phyloP scores from a whole-genome alignment of 2,113 vertebrate genomes.

The Pangasianodon hypophthalmus region DNA sequence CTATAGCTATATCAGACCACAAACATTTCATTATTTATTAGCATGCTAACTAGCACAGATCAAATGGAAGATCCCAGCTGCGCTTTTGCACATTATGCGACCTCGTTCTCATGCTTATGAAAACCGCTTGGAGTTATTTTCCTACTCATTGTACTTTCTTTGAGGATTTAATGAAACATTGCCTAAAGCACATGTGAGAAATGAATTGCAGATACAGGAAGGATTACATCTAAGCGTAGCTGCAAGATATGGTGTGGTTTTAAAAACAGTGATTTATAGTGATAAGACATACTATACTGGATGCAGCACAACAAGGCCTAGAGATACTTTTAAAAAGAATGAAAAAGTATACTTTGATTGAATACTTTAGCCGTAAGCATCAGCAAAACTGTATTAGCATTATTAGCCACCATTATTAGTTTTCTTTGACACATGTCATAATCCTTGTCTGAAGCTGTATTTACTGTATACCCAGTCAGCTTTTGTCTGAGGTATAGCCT shows the following conservation, averaged over 20 bases:
- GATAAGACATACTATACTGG: neutral
- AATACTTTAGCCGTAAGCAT: slow-evolving; percentile 14
- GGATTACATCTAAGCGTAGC: neutral
- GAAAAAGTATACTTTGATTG: neutral
- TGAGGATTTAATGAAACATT: slow-evolving; percentile 6
- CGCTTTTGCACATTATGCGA: neutral
- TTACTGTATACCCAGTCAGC: slow-evolving; percentile 33
- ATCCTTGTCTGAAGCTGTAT: slow-evolving; percentile 22
- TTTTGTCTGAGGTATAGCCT: slow-evolving; percentile 40
- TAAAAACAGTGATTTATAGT: neutral
- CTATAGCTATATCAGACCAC: neutral
- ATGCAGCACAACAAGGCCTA: neutral
- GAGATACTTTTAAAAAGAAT: neutral
- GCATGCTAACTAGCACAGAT: slow-evolving; percentile 4
- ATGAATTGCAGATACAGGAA: neutral
- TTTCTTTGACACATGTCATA: slow-evolving; percentile 39
- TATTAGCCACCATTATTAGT: slow-evolving; percentile 1
- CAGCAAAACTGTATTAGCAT: neutral
- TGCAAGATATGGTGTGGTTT: neutral
- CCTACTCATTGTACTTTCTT: neutral
- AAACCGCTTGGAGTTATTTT: slow-evolving; percentile 1
- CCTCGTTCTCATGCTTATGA: neutral
- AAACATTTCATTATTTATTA: slow-evolving; percentile 8
- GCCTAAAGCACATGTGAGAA: neutral
- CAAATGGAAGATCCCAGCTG: neutral